These are phyloP conservation scores for Serranus cabrilla DNA, from an alignment of 2,797 vertebrate genomes.

Conservation along the genomic window DNA sequence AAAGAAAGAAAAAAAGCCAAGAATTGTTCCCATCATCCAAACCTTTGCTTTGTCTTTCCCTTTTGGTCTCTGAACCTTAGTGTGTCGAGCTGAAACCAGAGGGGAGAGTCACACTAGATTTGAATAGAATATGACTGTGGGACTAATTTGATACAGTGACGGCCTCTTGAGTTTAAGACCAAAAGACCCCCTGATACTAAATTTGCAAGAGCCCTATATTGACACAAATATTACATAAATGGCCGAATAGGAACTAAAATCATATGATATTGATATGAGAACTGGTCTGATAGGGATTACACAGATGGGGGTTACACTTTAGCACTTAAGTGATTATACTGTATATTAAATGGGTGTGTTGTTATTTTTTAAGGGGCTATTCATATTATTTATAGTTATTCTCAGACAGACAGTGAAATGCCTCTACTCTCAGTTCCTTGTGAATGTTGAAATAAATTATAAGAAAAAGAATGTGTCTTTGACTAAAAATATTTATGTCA, in stretches of 20 bases:
- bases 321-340: slow-evolving; percentile 20
- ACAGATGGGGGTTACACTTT: slow-evolving; percentile 39
- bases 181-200: slow-evolving; percentile 3
- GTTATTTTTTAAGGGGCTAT: slow-evolving; percentile 11
- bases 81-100: slow-evolving; percentile 58
- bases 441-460: slow-evolving; percentile 2
- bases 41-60: slow-evolving; percentile 53
- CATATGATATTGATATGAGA: slow-evolving; percentile 12
- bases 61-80: slow-evolving; percentile 45
- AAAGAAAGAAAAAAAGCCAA: slow-evolving; percentile 69
- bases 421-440: slow-evolving; percentile 12
- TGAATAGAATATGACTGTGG: slow-evolving; percentile 43
- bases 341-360: slow-evolving; percentile 24
- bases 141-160: slow-evolving; percentile 30
- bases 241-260: slow-evolving; percentile 37
- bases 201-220: slow-evolving; percentile 5
- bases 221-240: slow-evolving; percentile 44
- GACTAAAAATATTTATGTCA: slow-evolving; percentile 1
- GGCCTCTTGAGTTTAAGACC: slow-evolving; percentile 21
- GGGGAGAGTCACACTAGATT: slow-evolving; percentile 49
- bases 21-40: slow-evolving; percentile 66
- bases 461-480: background rate
- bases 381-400: slow-evolving; percentile 11
- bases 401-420: slow-evolving; percentile 21
- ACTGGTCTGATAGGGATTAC: slow-evolving; percentile 13